phyloP scores from a whole-genome alignment of 2,797 vertebrate genomes.

The Anguilla obscura region DNA sequence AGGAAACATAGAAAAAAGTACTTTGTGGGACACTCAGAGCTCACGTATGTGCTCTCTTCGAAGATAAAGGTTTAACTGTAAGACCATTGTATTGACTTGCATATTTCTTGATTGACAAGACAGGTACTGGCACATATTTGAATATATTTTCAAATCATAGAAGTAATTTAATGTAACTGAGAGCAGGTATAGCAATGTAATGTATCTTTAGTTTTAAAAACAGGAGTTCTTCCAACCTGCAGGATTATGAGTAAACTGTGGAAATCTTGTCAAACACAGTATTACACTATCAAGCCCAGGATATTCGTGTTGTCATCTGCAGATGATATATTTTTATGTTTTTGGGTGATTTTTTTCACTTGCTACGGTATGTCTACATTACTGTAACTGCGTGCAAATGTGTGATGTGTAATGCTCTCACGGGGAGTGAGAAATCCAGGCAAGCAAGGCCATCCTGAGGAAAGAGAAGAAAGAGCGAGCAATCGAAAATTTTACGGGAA shows the following conservation, averaged over 20 bases:
- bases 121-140: too few relatives aligned
- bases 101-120: too few relatives aligned
- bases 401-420: not conserved
- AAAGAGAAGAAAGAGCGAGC: not conserved
- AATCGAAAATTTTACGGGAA: not conserved
- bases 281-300: not conserved
- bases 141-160: too few relatives aligned
- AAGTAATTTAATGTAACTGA: too few relatives aligned
- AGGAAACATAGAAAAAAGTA: too few relatives aligned
- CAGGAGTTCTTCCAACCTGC: not conserved
- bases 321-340: not conserved
- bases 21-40: too few relatives aligned
- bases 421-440: not conserved
- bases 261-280: not conserved
- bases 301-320: not conserved
- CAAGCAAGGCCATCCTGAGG: not conserved
- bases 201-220: not conserved
- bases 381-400: not conserved
- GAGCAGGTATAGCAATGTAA: not conserved
- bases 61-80: too few relatives aligned
- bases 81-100: too few relatives aligned
- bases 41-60: too few relatives aligned
- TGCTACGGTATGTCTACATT: too few relatives aligned
- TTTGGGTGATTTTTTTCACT: not conserved
- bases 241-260: not conserved